Base-by-base conservation (phyloP, 2,113 vertebrate species). In the Dolichallabes microphthalmus region DNA sequence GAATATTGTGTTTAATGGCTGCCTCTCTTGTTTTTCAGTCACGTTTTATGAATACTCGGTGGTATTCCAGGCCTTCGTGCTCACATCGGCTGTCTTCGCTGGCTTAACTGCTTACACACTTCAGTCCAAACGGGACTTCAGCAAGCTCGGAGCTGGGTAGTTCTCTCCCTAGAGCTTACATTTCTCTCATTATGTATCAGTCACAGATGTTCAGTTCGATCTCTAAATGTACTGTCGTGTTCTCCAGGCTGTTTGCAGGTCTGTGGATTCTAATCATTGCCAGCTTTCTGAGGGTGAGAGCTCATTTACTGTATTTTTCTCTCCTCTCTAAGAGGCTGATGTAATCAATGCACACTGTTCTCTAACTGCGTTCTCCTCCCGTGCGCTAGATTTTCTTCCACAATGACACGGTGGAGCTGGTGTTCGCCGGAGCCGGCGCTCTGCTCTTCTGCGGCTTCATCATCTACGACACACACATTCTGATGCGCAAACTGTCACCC, bases 391-490 rank as follows among this genome's bases (percentile, higher is more conserved):
- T 98, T 19, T 97, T 98, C 90, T 97, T 98, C 90, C 89, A 95
- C 32, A 97, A 90, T n/a, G 95, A 97, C 73, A 94, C 91, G 1
- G 1, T 93, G 50, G 97, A 99, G 80, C 81, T 99, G 90, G 87
- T 95, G 19, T 88, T 97, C 82, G 94, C 97, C 27, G 95, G 95
- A 30, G 90, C 90, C 0, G 97, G 98, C 57, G 96, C 98, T 0
- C 93, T 99, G 85, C 91, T 99, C 30, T 99, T 99, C 92, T 98
- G 97, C n/a, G 97, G 97, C 82, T 99, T 98, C 93, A 97, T 99
- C 90, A 96, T 99, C 93, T 98, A 96, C 35, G 97, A 99, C 88
- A 99, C 97, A 25, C 95, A 97, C 84, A 85, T 97, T 83, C 91
- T 99, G 91, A 98, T 99, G 97, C 96, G 98, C 88, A 96, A 94